Percentiles rank a stretch among this genome's conserved stretches.
Evolutionary conservation across 2,797 vertebrate genomes (phyloP).

Genomic region (Coreius guichenoti): DNA sequence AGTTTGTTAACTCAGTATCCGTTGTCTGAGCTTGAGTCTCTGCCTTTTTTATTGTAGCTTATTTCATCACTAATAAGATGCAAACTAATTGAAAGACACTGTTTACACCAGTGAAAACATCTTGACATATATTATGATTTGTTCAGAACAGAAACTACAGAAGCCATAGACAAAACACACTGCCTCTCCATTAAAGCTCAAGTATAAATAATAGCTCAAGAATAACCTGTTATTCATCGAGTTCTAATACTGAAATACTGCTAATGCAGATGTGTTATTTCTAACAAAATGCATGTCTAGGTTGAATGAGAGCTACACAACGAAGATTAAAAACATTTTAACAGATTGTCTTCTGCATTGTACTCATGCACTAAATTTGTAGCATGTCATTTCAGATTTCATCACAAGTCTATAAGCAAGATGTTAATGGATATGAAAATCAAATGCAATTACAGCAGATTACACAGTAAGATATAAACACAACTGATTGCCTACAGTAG

Average conservation of each 20-base stretch:
- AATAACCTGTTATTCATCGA: background rate
- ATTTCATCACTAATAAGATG: background rate
- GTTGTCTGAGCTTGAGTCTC: slow-evolving; percentile 7
- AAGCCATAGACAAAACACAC: background rate
- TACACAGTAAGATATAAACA: background rate
- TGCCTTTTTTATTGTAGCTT: background rate
- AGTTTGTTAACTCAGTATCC: background rate
- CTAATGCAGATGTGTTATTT: background rate
- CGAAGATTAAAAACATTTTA: background rate
- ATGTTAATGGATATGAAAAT: background rate
- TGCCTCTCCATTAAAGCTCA: background rate
- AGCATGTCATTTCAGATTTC: background rate
- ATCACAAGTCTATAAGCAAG: background rate
- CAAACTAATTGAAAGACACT: background rate
- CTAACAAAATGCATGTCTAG: background rate
- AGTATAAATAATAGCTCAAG: background rate
- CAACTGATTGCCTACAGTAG: background rate
- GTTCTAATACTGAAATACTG: background rate
- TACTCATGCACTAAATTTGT: background rate
- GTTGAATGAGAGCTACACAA: background rate
- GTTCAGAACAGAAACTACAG: background rate
- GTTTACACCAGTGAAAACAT: background rate
- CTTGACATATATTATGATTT: background rate
- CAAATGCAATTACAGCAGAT: background rate
- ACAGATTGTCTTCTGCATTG: background rate